phyloP scores from a whole-genome alignment of 2,797 vertebrate species.

The Pagetopsis macropterus region DNA sequence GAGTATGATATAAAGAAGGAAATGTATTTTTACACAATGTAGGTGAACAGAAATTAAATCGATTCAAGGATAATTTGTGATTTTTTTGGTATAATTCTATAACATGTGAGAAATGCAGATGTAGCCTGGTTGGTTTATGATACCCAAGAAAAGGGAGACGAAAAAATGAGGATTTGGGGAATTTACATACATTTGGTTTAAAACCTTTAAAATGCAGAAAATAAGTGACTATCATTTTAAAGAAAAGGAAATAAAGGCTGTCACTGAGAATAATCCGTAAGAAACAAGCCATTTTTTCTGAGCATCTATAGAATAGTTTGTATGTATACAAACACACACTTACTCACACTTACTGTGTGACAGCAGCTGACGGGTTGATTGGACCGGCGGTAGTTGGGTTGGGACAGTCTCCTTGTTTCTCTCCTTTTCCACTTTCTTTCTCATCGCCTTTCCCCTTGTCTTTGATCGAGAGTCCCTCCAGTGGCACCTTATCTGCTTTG shows the following conservation, averaged over 20 bases:
- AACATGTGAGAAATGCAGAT: too few relatives aligned
- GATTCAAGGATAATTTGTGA: too few relatives aligned
- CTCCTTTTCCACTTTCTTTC: conserved; percentile 55
- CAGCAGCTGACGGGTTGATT: conserved; percentile 52
- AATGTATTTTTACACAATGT: not conserved
- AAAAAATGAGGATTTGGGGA: too few relatives aligned
- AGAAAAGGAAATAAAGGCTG: not conserved
- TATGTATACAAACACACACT: not conserved
- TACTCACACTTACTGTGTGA: conserved; percentile 69
- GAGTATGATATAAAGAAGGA: not conserved
- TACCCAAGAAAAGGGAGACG: too few relatives aligned
- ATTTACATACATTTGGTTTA: not conserved
- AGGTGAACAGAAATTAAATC: not conserved
- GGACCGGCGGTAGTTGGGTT: conserved; percentile 56
- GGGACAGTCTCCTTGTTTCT: conserved; percentile 53
- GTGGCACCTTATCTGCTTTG: conserved; percentile 65
- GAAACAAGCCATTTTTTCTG: not conserved
- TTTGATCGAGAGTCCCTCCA: conserved; percentile 59
- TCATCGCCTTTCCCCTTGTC: conserved; percentile 63
- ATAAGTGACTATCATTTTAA: not conserved
- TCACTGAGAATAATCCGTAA: not conserved
- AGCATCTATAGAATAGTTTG: not conserved
- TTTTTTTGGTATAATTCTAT: too few relatives aligned
- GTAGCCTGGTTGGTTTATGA: too few relatives aligned
- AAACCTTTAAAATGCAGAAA: not conserved